Percentiles rank a stretch among this genome's conserved stretches.
phyloP scores from a whole-genome alignment of 2,797 vertebrate genomes.

The Monodelphis domestica region DNA sequence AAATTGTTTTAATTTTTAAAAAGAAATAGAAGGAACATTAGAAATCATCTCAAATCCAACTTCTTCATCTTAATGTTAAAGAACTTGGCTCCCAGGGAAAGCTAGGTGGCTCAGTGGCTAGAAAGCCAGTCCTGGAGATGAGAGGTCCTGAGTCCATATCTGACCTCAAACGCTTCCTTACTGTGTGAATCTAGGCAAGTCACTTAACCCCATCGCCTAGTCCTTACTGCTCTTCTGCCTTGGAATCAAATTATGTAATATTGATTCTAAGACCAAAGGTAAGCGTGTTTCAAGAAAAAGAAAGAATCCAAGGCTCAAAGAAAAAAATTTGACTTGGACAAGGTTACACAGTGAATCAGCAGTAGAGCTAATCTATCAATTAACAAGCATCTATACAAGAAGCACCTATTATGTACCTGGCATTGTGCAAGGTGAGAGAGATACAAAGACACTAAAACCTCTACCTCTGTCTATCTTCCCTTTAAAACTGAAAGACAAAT shows the following conservation, averaged over 20 bases:
- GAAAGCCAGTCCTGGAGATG: too few relatives aligned
- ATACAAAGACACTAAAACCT: background rate
- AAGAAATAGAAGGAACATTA: background rate
- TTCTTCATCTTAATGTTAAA: background rate
- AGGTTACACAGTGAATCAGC: background rate
- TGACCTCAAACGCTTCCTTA: too few relatives aligned
- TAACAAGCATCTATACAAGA: background rate
- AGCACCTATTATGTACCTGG: background rate
- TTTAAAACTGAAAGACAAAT: background rate
- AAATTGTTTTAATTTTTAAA: too few relatives aligned
- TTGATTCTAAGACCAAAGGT: too few relatives aligned
- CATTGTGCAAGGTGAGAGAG: background rate
- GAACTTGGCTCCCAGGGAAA: too few relatives aligned
- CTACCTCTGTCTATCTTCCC: background rate
- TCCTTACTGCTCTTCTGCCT: too few relatives aligned
- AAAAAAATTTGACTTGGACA: background rate
- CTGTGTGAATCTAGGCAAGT: too few relatives aligned
- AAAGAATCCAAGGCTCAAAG: background rate
- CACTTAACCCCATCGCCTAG: too few relatives aligned
- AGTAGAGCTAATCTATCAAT: background rate
- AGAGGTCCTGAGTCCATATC: too few relatives aligned
- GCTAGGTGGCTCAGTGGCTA: too few relatives aligned
- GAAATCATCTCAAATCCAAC: background rate
- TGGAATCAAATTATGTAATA: too few relatives aligned
- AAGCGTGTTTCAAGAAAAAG: too few relatives aligned